A percentile compares a stretch with the other conserved stretches of the same genome.
Conservation (phyloP, 2,797 vertebrate species). For the Alcedo atthis region DNA sequence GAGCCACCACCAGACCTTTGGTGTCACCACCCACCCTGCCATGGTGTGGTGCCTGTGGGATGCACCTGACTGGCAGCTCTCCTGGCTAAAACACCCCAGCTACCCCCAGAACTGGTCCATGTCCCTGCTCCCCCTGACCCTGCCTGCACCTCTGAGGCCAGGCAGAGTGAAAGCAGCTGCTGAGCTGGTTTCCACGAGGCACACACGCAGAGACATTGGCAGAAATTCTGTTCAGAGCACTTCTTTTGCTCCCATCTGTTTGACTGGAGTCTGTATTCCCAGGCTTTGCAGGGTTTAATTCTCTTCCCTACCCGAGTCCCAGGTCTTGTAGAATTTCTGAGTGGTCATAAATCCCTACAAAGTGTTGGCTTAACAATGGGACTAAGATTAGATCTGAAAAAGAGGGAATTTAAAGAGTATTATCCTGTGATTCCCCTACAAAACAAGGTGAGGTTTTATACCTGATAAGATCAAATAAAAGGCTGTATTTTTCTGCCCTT, state of each 20-base stretch:
- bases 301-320: background rate
- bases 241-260: background rate
- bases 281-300: slow-evolving; percentile 26
- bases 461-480: background rate
- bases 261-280: background rate
- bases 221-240: slow-evolving; percentile 3
- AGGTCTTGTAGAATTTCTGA: background rate
- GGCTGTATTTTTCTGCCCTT: background rate
- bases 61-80: background rate
- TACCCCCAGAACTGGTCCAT: background rate
- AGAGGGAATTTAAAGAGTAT: background rate
- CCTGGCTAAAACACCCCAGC: background rate
- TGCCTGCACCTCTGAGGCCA: background rate
- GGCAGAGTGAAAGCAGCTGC: background rate
- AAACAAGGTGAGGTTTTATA: background rate
- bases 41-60: background rate
- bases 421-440: background rate
- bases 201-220: background rate
- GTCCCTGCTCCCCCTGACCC: background rate
- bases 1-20: background rate
- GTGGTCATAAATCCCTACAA: background rate
- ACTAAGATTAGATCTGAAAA: background rate
- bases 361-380: background rate
- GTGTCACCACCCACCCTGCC: background rate
- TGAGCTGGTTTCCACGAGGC: background rate